Conservation (phyloP, 1,140 invertebrate genomes). For the Leguminivora glycinivorella region DNA sequence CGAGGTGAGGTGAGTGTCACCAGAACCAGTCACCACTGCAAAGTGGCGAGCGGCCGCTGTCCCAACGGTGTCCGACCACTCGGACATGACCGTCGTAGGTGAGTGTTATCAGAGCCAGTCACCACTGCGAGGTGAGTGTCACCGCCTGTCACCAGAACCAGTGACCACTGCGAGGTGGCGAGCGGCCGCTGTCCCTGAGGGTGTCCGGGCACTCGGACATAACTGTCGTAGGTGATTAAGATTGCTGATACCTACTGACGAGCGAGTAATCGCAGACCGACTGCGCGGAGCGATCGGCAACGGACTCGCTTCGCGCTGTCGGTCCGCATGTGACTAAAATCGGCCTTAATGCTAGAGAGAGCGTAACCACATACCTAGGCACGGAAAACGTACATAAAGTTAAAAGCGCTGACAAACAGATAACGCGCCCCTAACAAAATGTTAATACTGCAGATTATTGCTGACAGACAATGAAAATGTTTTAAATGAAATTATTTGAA, state of each 20-base stretch:
- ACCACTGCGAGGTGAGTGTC: conserved; percentile 92
- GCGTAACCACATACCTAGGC: too few relatives aligned
- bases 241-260: too few relatives aligned
- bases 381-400: too few relatives aligned
- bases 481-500: not conserved
- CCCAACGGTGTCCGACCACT: conserved; percentile 90
- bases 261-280: too few relatives aligned
- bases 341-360: too few relatives aligned
- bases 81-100: conserved; percentile 91
- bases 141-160: conserved; percentile 87
- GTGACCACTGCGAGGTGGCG: conserved; percentile 92
- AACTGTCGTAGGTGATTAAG: conserved; percentile 90
- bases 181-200: conserved; percentile 90
- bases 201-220: conserved; percentile 91
- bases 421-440: too few relatives aligned
- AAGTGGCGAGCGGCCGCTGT: conserved; percentile 91
- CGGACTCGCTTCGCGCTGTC: too few relatives aligned
- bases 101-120: conserved; percentile 85
- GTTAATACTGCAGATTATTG: too few relatives aligned
- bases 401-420: too few relatives aligned
- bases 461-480: too few relatives aligned
- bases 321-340: too few relatives aligned
- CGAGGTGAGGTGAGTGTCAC: conserved; percentile 89
- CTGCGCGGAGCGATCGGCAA: too few relatives aligned
- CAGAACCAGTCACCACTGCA: conserved; percentile 82